Conservation (phyloP, 2,113 vertebrate species). For the Sclerurus mexicanus region DNA sequence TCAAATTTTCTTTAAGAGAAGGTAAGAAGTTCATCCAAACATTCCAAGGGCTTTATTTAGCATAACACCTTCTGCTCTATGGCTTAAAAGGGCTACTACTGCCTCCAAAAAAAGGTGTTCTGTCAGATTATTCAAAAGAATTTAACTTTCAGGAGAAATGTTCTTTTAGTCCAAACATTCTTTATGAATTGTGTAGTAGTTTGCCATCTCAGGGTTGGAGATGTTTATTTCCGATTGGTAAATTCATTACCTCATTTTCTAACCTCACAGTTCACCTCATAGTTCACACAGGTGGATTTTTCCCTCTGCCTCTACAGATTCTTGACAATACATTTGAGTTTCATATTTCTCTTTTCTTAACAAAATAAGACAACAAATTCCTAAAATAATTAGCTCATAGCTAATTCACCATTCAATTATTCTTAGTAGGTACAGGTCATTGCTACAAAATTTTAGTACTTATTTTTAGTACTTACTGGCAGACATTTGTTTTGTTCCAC, state of each 20-base stretch:
- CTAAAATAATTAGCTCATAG: background rate
- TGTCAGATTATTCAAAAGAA: slow-evolving; percentile 49
- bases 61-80: slow-evolving; percentile 58
- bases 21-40: slow-evolving; percentile 59
- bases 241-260: background rate
- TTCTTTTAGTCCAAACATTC: background rate
- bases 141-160: slow-evolving; percentile 30
- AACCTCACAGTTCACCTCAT: background rate
- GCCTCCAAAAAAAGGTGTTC: background rate
- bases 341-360: background rate
- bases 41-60: slow-evolving; percentile 62
- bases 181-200: slow-evolving; percentile 12
- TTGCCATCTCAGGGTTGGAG: background rate
- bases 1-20: slow-evolving; percentile 64
- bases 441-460: background rate
- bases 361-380: background rate
- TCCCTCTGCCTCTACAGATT: background rate
- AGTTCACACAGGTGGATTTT: background rate
- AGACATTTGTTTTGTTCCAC: background rate
- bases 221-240: slow-evolving; percentile 11
- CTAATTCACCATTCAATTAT: background rate
- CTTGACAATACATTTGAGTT: background rate
- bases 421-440: background rate
- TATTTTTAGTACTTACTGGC: background rate
- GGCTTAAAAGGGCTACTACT: slow-evolving; percentile 46